These are phyloP conservation scores for Orchestes rusci DNA, from an alignment of 2,888 invertebrate genomes.

Conservation along the genomic window DNA sequence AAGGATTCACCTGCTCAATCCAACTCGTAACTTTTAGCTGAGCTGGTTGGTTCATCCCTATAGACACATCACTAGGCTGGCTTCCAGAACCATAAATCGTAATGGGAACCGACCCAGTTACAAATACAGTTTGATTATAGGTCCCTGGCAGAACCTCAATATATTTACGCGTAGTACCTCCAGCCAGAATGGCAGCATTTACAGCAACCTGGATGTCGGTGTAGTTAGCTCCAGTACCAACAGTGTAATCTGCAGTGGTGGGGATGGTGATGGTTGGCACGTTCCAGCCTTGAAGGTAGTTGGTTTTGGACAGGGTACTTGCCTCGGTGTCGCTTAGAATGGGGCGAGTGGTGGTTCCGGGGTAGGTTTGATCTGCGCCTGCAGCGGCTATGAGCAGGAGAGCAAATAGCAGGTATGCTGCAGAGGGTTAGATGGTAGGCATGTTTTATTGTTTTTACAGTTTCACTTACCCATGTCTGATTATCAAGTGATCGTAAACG, in stretches of 20 bases:
- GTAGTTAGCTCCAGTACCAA: slow-evolving; percentile 11
- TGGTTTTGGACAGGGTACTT: background rate
- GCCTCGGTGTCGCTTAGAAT: slow-evolving; percentile 9
- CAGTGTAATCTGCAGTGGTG: slow-evolving; percentile 5
- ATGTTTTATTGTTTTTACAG: too few species aligned
- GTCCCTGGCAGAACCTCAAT: slow-evolving; percentile 14
- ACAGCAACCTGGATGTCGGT: slow-evolving; percentile 14
- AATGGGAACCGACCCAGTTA: slow-evolving; percentile 12
- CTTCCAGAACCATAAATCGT: slow-evolving; percentile 14
- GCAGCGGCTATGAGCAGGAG: background rate
- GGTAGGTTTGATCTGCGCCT: slow-evolving; percentile 8
- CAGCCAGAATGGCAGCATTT: slow-evolving; percentile 15
- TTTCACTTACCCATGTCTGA: too few species aligned
- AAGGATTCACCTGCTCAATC: slow-evolving; percentile 12
- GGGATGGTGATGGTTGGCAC: slow-evolving; percentile 5
- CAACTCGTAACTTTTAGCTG: slow-evolving; percentile 5
- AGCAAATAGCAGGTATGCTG: too few species aligned
- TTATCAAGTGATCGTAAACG: too few species aligned
- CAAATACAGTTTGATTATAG: slow-evolving; percentile 11
- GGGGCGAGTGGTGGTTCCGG: slow-evolving; percentile 12
- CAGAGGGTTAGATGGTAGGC: too few species aligned
- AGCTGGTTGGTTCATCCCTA: slow-evolving; percentile 10
- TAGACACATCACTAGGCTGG: slow-evolving; percentile 6
- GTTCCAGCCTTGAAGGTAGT: slow-evolving; percentile 15
- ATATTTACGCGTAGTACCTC: slow-evolving; percentile 12